A percentile compares a stretch with the other conserved stretches of the same genome.
Conservation (phyloP, 2,113 vertebrate species). For the Callaeas wilsoni region DNA sequence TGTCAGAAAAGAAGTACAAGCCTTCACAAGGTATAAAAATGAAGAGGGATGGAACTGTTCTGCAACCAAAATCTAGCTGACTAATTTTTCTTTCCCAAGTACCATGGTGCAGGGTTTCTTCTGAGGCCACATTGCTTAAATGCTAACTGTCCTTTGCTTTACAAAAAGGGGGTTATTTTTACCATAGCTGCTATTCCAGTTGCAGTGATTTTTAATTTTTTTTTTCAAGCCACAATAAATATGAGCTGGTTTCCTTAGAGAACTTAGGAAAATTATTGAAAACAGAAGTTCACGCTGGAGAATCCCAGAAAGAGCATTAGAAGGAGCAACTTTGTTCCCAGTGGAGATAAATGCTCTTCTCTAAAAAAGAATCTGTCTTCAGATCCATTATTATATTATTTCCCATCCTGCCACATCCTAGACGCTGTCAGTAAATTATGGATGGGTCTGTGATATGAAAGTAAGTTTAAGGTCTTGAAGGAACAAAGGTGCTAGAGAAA, state of each 20-base stretch:
- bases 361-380: background rate
- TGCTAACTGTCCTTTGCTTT: background rate
- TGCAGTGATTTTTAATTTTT: background rate
- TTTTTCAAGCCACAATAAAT: background rate
- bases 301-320: background rate
- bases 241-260: background rate
- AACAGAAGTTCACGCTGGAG: background rate
- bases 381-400: background rate
- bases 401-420: background rate
- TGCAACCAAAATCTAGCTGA: background rate
- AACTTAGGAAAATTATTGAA: background rate
- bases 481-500: conserved; percentile 4
- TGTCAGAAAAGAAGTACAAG: background rate
- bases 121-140: background rate
- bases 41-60: background rate
- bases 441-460: background rate
- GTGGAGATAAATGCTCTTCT: background rate
- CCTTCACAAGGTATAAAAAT: background rate
- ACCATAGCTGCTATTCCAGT: background rate
- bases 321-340: background rate
- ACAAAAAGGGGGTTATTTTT: background rate
- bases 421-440: conserved; percentile 12
- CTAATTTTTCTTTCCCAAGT: background rate
- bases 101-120: background rate
- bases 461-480: conserved; percentile 16